phyloP scores from a whole-genome alignment of 1,140 invertebrate genomes.

The Trialeurodes vaporariorum region DNA sequence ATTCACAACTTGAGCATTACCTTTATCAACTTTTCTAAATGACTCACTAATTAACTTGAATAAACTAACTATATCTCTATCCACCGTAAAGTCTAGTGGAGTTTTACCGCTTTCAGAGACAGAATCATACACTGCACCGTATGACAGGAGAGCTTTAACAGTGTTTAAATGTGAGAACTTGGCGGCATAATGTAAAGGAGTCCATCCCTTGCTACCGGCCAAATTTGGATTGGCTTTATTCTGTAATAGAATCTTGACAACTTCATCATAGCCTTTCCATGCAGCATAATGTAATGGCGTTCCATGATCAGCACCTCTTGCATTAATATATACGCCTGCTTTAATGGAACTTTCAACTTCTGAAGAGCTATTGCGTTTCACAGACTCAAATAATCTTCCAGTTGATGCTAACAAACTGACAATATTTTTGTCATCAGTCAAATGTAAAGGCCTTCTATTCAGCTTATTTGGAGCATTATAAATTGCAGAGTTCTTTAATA shows the following conservation, averaged over 20 bases:
- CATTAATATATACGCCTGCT: constrained; percentile 15
- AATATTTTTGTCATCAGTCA: background rate
- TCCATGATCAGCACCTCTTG: constrained; percentile 12
- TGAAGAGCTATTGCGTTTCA: background rate
- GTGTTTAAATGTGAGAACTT: background rate
- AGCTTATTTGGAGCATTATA: background rate
- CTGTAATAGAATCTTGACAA: background rate
- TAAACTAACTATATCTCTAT: background rate
- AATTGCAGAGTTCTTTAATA: background rate
- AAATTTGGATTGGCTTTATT: background rate
- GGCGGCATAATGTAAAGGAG: constrained; percentile 15
- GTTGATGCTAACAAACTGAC: background rate
- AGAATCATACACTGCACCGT: background rate
- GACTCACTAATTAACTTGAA: background rate
- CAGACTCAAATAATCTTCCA: background rate
- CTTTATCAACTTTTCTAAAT: background rate
- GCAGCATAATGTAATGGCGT: constrained; percentile 15
- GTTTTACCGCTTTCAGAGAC: background rate
- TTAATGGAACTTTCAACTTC: constrained; percentile 9
- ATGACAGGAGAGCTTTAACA: background rate
- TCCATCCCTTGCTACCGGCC: constrained; percentile 29
- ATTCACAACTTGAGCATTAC: background rate
- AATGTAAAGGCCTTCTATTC: background rate
- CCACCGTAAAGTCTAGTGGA: background rate
- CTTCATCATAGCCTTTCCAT: background rate